These are phyloP conservation scores for Scrobipalpa costella DNA, from an alignment of 2,888 invertebrate genomes.

Conservation along the genomic window DNA sequence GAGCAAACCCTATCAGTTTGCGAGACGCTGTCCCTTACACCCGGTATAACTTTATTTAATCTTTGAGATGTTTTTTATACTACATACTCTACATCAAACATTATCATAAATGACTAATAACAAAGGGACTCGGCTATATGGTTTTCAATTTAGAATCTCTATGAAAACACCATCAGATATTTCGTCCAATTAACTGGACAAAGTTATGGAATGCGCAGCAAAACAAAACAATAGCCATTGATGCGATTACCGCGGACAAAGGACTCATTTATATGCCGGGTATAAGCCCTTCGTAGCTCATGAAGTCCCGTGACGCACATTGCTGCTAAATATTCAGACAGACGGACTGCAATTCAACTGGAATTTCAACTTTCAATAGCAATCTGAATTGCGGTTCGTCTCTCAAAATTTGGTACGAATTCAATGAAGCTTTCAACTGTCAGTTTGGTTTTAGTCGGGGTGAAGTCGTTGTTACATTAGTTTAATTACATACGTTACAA, in stretches of 20 bases:
- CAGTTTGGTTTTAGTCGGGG: no score
- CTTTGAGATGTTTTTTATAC: no score
- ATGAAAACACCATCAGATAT: slow-evolving; percentile 28
- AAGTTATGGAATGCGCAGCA: slow-evolving; percentile 33
- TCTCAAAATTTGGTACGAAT: no score
- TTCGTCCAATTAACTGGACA: slow-evolving; percentile 28
- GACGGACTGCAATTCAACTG: no score
- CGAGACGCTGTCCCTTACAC: no score
- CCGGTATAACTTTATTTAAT: no score
- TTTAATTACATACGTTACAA: no score
- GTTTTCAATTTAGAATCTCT: slow-evolving; percentile 17
- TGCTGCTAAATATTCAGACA: not conserved
- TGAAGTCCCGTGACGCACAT: slow-evolving; percentile 21
- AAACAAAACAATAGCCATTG: slow-evolving; percentile 59
- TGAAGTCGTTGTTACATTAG: no score
- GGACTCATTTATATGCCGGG: slow-evolving; percentile 75
- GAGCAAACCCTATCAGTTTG: no score
- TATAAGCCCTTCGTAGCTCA: slow-evolving; percentile 36
- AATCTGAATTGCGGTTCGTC: no score
- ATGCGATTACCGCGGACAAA: slow-evolving; percentile 65
- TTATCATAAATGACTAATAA: not conserved
- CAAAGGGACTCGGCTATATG: not conserved
- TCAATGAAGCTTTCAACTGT: no score
- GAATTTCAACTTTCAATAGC: no score
- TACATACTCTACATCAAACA: not conserved